Base-by-base conservation (phyloP, 2,888 invertebrate genomes). In the Acronicta aceris region DNA sequence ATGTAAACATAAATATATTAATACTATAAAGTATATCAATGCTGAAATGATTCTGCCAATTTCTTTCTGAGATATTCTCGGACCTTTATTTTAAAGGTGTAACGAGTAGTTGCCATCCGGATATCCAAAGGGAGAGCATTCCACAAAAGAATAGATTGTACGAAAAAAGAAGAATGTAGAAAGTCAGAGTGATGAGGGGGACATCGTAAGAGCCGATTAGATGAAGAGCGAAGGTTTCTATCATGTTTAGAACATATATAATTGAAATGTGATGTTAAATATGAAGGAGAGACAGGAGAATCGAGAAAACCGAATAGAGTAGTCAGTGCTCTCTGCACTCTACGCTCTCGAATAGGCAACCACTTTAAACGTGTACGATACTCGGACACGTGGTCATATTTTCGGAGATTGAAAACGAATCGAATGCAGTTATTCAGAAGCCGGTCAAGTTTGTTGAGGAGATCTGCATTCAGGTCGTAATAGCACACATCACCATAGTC, bases 381-480 rank as follows among this genome's bases (percentile, higher is more conserved):
- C 9, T 8, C 30, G 2, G 30, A 30, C 1, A 30, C 30, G 9
- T 30, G 30, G 9, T 30, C 30, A 9, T 30, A 30, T 9, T 30
- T 30, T 9, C 30, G 30, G n/a, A 38, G 38, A 30, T 38, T 38
- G 38, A 38, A 38, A 6, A 38, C 38, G n/a, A 38, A 38, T 38
- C 38, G 38, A 38, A 38, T 38, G 38, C 38, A 38, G 38, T 38
- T 38, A 38, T 38, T 38, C 38, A 38, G 38, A 38, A 38, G 38
- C 0, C 38, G 38, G n/a, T 38, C 38, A 38, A 38, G 38, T n/a
- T 38, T 38, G 5, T 38, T 38, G 38, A 38, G 38, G 0, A 38
- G 38, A 38, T 38, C 38, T 38, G 13, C 38, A 38, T 38, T 38
- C 38, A 38, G 30, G 30, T 30, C 30, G 9, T 30, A 30, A 9